Evolutionary conservation across 2,113 vertebrate species (phyloP), one percentile per base, ranked within the genome.

Genomic region (Gymnarchus niloticus): DNA sequence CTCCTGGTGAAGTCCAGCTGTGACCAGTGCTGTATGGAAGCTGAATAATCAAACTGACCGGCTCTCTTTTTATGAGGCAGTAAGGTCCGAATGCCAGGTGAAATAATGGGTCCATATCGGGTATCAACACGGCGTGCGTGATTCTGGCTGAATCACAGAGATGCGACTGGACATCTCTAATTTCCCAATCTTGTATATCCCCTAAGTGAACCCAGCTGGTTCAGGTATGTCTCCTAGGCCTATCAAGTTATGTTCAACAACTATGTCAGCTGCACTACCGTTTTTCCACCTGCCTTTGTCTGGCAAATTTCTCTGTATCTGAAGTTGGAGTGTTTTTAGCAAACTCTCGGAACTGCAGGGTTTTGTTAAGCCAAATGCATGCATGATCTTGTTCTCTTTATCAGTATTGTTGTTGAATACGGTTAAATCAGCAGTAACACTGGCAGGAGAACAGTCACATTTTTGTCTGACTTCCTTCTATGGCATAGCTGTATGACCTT

Each of bases 41-140:
- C 87, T 87, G 83, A 87, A 87, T 86, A 88, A 92, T 93, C 86
- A 88, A 88, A 91, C 84, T 90, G 89, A 88, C 87, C 88, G 88
- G 85, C 33, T 86, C 80, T 69, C 90, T 87, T 92, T 94, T 92
- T 91, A 89, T 91, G 83, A 85, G 89, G 86, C 85, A 89, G 86
- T 83, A 86, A 23, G 44, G 73, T 77, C 17, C 8, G 41, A 46
- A 37, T 41, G 33, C 76, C 46, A n/a, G 41, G 21, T 1, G 33
- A 3, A 12, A n/a, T 17, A 80, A 44, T 80, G 46, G 65, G 33
- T 33, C 65, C 65, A 41, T 17, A 41, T 28, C 17, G 33, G 65
- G 33, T 12, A 33, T 73, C 14, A 12, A 73, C 14, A 3, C 65
- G n/a, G n/a, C n/a, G n/a, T n/a, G n/a, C n/a, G n/a, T n/a, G n/a